Base-by-base conservation (phyloP, 2,113 vertebrate genomes). In the Pithys albifrons region DNA sequence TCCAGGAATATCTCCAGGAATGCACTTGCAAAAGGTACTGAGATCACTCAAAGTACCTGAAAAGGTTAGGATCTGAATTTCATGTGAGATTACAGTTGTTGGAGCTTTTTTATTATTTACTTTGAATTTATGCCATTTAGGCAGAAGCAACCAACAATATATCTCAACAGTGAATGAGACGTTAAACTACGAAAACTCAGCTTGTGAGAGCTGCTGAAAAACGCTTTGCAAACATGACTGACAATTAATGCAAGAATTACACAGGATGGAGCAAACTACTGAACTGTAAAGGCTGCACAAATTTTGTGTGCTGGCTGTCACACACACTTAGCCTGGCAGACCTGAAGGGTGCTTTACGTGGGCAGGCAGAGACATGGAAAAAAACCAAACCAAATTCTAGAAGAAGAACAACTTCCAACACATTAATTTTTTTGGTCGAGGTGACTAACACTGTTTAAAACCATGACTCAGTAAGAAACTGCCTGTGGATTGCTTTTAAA, bases 51-150 rank as follows among this genome's bases (percentile, higher is more conserved):
- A 72, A 65, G 28, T 51, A 59, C 62, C 29, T 92, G 62, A 67
- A 94, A 89, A 81, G 54, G 17, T 29, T 55, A 52, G 45, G 18
- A 85, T 64, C 27, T 86, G 61, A 94, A 95, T 94, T 91, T 86
- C 61, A 76, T 0, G 9, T 37, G 41, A 79, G 41, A 82, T 87
- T 70, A 65, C n/a, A 85, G 13, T 7, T 29, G 22, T 12, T 62
- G 28, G 4, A 1, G 1, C 0, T 3, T 39, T 51, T 79, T 84
- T 72, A 43, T 25, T 1, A 12, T 54, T 91, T 90, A 87, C 23
- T 55, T 57, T 77, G 19, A 74, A 41, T 54, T 88, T 48, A 71
- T 19, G 76, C 2, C 10, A 61, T 33, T 55, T 57, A 52, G 1
- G 19, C 39, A 88, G 19, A 83, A 81, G 31, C 8, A 9, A 74